Evolutionary conservation across 2,888 invertebrate species (phyloP).

Genomic region (Protophormia terraenovae): DNA sequence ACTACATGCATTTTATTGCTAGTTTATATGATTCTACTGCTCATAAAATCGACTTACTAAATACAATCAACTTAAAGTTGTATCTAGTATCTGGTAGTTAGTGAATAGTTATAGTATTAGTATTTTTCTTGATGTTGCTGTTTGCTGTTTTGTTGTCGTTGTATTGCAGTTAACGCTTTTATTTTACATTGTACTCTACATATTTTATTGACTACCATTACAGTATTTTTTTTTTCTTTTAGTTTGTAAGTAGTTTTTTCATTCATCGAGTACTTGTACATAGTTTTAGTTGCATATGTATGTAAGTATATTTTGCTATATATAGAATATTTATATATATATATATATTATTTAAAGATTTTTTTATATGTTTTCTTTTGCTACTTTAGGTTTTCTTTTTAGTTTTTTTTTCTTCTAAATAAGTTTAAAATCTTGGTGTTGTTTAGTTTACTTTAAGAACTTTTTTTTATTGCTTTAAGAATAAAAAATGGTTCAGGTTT

Average conservation of each 20-base stretch:
- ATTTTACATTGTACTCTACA: slow-evolving; percentile 64
- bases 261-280: background rate
- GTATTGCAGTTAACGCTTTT: slow-evolving; percentile 53
- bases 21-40: slow-evolving; percentile 49
- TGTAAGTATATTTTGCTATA: slow-evolving; percentile 6
- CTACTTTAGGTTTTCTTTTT: slow-evolving; percentile 18
- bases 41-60: slow-evolving; percentile 57
- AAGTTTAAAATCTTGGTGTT: background rate
- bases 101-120: slow-evolving; percentile 24
- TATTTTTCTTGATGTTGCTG: background rate
- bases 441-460: slow-evolving; percentile 2
- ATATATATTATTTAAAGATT: slow-evolving; percentile 32
- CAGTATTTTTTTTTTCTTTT: slow-evolving; percentile 31
- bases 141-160: background rate
- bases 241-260: background rate
- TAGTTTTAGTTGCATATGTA: background rate
- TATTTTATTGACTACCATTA: slow-evolving; percentile 61
- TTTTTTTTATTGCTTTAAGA: slow-evolving; percentile 2
- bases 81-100: slow-evolving; percentile 43
- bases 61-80: slow-evolving; percentile 42
- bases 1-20: slow-evolving; percentile 37
- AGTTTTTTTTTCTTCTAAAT: background rate
- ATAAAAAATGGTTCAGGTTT: slow-evolving; percentile 46
- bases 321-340: slow-evolving; percentile 20
- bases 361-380: slow-evolving; percentile 7